Evolutionary conservation across 2,888 invertebrate species (phyloP), one percentile per base, ranked within the genome.

Genomic region (Metalampra italica): DNA sequence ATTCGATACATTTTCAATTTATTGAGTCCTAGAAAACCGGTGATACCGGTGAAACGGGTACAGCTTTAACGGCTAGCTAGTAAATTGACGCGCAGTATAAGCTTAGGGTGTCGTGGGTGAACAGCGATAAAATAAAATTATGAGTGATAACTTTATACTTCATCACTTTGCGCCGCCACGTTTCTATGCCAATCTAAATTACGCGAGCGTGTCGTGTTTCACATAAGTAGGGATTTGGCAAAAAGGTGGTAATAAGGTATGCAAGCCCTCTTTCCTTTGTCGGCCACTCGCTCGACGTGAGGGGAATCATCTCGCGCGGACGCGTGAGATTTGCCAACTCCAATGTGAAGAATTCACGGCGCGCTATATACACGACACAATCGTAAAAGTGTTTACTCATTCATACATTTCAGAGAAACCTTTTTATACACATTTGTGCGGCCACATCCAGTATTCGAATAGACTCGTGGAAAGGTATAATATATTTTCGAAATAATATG

Each of bases 191-290:
- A 78, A 82, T 81, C 78, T 67, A 75, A 77, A 80, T 78, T 64
- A 73, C 76, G 64, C 67, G 71, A 74, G 70, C 72, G 73, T 77
- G 81, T 79, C 80, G 76, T 81, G 81, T 86, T 83, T 81, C 82
- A 80, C 78, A 77, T 80, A 86, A 88, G 82, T 81, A 75, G 75
- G 84, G 86, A 85, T 87, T 86, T 85, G 63, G 75, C 73, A 82
- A 84, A 88, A 86, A 87, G 85, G 87, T 82, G 77, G 82, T 84
- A 82, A 85, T 88, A 89, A 87, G 85, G 84, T 89, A 88, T 88
- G 87, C 87, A 84, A 78, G 84, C 83, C 85, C 86, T 83, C 83
- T 82, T 81, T 72, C 86, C 88, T 89, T 88, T 89, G 88, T 88
- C 87, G 88, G 85, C 87, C 79, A 87, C 84, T 87, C 80, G 72